phyloP scores from a whole-genome alignment of 2,113 vertebrate genomes.

The Aegotheles bennettii region DNA sequence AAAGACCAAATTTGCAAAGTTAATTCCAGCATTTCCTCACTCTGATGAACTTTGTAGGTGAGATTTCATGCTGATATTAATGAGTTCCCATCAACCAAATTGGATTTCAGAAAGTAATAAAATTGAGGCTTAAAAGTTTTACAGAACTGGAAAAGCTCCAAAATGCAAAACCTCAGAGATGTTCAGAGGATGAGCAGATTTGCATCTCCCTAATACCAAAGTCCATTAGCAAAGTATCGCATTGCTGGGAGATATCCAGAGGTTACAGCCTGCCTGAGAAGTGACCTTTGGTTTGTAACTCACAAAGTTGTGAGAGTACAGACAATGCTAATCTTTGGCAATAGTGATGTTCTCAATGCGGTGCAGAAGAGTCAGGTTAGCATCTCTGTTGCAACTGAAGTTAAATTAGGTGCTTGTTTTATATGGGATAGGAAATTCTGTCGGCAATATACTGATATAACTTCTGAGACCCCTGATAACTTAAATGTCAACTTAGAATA shows the following conservation, averaged over 20 bases:
- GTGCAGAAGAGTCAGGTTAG: not conserved
- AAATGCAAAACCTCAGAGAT: not conserved
- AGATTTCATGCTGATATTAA: not conserved
- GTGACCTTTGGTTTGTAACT: not conserved
- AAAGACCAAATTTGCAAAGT: not conserved
- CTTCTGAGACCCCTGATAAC: not conserved
- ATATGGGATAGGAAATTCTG: not conserved
- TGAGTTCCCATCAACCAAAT: not conserved
- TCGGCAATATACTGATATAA: fast-evolving
- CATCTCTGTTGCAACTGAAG: not conserved
- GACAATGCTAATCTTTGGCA: not conserved
- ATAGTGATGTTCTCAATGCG: not conserved
- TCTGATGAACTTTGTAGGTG: not conserved
- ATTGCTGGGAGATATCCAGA: not conserved
- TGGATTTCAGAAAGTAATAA: not conserved
- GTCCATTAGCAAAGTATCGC: not conserved
- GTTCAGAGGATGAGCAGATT: not conserved
- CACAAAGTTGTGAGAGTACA: not conserved
- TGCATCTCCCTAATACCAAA: not conserved
- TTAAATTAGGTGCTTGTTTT: not conserved
- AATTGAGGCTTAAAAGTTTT: not conserved
- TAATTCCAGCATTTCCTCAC: not conserved
- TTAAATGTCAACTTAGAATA: not conserved
- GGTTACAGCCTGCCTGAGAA: not conserved
- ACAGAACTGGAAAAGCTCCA: not conserved